phyloP scores from a whole-genome alignment of 1,140 invertebrate genomes.

The Leptinotarsa texana region DNA sequence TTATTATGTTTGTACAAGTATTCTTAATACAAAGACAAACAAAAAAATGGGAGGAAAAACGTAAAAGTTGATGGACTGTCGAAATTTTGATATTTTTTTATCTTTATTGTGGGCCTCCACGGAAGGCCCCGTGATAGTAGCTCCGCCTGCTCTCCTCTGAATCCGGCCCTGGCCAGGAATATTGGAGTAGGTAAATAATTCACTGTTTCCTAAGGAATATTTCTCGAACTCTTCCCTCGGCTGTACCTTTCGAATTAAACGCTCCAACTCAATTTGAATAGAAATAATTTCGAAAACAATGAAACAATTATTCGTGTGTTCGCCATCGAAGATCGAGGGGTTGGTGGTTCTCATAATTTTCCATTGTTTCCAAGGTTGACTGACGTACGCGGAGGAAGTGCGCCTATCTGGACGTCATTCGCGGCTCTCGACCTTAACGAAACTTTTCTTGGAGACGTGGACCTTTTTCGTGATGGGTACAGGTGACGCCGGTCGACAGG shows the following conservation, averaged over 20 bases:
- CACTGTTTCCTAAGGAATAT: too few species aligned
- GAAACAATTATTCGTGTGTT: not conserved
- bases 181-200: too few species aligned
- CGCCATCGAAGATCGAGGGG: slow-evolving; percentile 2
- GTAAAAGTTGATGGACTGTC: too few species aligned
- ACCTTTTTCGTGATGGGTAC: not conserved
- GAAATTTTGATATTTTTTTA: too few species aligned
- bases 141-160: too few species aligned
- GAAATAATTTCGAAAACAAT: not conserved
- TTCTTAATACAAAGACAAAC: too few species aligned
- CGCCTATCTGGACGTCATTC: not conserved
- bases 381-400: not conserved
- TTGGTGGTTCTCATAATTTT: not conserved
- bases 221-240: not conserved
- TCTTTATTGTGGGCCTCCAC: too few species aligned
- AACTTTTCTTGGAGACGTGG: not conserved
- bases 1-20: too few species aligned
- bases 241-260: not conserved
- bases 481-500: not conserved
- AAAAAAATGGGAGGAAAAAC: too few species aligned
- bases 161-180: too few species aligned
- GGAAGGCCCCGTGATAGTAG: too few species aligned
- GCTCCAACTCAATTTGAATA: slow-evolving; percentile 2
- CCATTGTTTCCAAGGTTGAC: not conserved
- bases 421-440: not conserved